Evolutionary conservation across 2,888 invertebrate species (phyloP).

Genomic region (Ariolimax columbianus): DNA sequence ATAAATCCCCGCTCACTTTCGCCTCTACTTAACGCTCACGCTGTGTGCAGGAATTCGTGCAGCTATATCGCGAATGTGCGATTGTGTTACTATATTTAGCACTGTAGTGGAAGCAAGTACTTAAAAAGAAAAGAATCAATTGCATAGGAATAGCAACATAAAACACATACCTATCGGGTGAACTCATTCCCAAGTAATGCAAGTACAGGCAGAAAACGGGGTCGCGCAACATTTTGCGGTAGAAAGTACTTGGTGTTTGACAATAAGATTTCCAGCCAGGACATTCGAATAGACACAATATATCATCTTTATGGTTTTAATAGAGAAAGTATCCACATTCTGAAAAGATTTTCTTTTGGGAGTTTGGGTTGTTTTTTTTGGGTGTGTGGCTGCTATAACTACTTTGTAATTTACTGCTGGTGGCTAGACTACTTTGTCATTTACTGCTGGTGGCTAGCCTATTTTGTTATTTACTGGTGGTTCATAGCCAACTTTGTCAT

Average conservation of each 20-base stretch:
- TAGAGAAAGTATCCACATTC: no score
- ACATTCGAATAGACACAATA: no score
- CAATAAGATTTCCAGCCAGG: no score
- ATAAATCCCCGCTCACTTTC: neutral
- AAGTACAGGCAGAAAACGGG: neutral
- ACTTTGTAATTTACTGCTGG: no score
- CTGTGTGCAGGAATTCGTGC: neutral
- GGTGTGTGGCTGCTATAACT: no score
- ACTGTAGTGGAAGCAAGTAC: neutral
- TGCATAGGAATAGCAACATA: neutral
- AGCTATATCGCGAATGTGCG: neutral
- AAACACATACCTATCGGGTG: neutral
- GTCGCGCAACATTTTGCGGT: neutral
- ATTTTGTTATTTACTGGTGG: no score
- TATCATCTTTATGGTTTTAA: no score
- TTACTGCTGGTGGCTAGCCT: no score
- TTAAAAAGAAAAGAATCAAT: neutral
- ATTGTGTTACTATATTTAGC: constrained; percentile 10
- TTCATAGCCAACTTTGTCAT: no score
- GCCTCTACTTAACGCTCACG: neutral
- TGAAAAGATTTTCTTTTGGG: no score
- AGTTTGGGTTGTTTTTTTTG: no score
- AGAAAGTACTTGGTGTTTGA: neutral
- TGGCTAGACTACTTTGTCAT: no score
- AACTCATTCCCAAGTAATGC: neutral